Percentiles rank a stretch among this genome's conserved stretches.
These are phyloP conservation scores for Atherinosoma microstoma DNA, from an alignment of 2,797 vertebrate genomes.

Conservation along the genomic window DNA sequence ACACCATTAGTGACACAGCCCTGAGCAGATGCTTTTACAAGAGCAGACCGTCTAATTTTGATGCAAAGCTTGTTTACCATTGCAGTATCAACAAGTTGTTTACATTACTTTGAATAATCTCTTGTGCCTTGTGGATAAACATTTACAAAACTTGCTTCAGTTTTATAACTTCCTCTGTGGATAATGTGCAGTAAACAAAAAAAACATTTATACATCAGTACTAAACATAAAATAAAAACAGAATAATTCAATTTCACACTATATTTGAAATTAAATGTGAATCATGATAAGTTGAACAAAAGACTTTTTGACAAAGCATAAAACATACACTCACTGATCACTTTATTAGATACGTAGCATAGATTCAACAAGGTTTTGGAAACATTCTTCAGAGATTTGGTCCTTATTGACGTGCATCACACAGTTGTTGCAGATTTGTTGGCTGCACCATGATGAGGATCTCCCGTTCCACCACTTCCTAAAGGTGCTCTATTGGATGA, in stretches of 20 bases:
- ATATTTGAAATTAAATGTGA: not conserved
- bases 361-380: no score
- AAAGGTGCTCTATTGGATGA: no score
- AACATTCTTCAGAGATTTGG: no score
- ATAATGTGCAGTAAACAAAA: not conserved
- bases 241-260: not conserved
- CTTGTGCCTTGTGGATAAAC: slow-evolving; percentile 1
- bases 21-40: slow-evolving; percentile 44
- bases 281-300: not conserved
- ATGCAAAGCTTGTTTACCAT: slow-evolving; percentile 27
- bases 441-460: no score
- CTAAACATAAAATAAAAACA: not conserved
- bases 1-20: slow-evolving; percentile 31
- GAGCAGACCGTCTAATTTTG: slow-evolving; percentile 26
- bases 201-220: not conserved
- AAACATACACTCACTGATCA: no score
- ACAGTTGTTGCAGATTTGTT: no score
- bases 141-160: not conserved
- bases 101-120: slow-evolving; percentile 14
- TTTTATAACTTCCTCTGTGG: no score
- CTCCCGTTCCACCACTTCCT: no score
- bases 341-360: no score
- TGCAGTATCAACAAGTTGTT: slow-evolving; percentile 35
- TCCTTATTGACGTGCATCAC: no score
- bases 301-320: no score